phyloP scores from a whole-genome alignment of 2,888 invertebrate genomes.

The Heliconius erato region DNA sequence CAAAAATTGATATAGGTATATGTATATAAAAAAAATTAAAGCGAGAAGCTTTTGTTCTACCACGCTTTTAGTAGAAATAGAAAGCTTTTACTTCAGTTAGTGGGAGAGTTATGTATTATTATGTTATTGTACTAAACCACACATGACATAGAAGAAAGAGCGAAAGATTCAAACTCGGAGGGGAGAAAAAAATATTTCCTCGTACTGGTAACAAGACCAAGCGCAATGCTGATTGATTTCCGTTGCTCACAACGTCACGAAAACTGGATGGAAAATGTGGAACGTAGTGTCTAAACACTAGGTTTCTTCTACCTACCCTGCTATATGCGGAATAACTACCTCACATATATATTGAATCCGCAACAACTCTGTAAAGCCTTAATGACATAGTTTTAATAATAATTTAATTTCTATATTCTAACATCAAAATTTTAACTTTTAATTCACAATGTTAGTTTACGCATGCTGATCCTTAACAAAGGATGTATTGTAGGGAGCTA shows the following conservation, averaged over 20 bases:
- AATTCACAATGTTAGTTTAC: slow-evolving; percentile 41
- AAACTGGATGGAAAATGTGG: too few relatives aligned
- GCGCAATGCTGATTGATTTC: too few relatives aligned
- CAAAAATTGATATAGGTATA: not conserved
- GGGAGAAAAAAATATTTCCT: too few relatives aligned
- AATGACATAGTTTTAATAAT: not conserved
- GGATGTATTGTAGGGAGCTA: too few relatives aligned
- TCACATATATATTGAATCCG: too few relatives aligned
- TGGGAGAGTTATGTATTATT: slow-evolving; percentile 1
- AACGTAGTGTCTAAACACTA: too few relatives aligned
- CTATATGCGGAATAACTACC: too few relatives aligned
- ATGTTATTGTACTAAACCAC: slow-evolving; percentile 2
- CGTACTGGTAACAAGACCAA: too few relatives aligned
- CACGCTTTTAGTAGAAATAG: slow-evolving; percentile 3
- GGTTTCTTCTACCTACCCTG: too few relatives aligned
- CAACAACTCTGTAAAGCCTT: not conserved
- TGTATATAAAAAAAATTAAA: not conserved
- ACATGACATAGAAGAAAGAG: not conserved
- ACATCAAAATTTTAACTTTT: not conserved
- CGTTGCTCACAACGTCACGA: too few relatives aligned
- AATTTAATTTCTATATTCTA: slow-evolving; percentile 10
- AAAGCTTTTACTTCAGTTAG: slow-evolving; percentile 4
- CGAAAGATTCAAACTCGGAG: too few relatives aligned
- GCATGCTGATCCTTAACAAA: slow-evolving; percentile 44
- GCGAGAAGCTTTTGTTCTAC: not conserved